phyloP scores from a whole-genome alignment of 2,113 vertebrate genomes.

The Pholis gunnellus region DNA sequence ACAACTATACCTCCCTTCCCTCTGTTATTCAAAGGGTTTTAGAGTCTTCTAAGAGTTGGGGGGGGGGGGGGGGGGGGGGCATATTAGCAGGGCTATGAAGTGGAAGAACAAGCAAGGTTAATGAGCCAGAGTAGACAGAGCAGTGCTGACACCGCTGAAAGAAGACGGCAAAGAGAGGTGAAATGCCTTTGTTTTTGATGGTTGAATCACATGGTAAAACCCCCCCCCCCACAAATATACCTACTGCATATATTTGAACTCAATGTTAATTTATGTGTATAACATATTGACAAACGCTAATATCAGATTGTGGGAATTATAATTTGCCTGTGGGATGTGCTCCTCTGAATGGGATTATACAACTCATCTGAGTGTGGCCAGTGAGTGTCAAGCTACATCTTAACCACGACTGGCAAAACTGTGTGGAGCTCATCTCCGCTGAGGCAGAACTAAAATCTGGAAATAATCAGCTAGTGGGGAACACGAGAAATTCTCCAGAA shows the following conservation, averaged over 20 bases:
- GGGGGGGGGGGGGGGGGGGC: constrained; percentile 41
- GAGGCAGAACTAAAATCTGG: constrained; percentile 98
- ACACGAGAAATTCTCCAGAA: constrained; percentile 95
- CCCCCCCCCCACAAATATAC: not conserved
- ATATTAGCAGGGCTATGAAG: constrained; percentile 81
- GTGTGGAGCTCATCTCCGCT: constrained; percentile 90
- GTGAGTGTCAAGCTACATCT: constrained; percentile 86
- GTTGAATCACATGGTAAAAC: constrained; percentile 41
- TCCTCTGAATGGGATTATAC: constrained; percentile 76
- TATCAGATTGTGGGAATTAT: constrained; percentile 46
- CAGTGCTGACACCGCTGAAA: constrained; percentile 78
- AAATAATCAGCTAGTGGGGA: constrained; percentile 97
- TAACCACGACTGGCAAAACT: constrained; percentile 89
- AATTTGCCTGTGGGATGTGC: constrained; percentile 51
- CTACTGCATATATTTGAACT: not conserved
- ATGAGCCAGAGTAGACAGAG: constrained; percentile 84
- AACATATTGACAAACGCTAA: constrained; percentile 44
- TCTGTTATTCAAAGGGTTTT: constrained; percentile 71
- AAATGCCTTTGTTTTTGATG: constrained; percentile 64
- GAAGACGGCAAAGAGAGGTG: constrained; percentile 68
- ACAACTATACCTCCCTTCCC: constrained; percentile 67
- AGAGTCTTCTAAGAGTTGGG: constrained; percentile 62
- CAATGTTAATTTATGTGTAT: not conserved
- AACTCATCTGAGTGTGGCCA: constrained; percentile 74
- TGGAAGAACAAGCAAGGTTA: constrained; percentile 86